Conservation (phyloP, 2,797 vertebrate species). For the Spea hammondii region DNA sequence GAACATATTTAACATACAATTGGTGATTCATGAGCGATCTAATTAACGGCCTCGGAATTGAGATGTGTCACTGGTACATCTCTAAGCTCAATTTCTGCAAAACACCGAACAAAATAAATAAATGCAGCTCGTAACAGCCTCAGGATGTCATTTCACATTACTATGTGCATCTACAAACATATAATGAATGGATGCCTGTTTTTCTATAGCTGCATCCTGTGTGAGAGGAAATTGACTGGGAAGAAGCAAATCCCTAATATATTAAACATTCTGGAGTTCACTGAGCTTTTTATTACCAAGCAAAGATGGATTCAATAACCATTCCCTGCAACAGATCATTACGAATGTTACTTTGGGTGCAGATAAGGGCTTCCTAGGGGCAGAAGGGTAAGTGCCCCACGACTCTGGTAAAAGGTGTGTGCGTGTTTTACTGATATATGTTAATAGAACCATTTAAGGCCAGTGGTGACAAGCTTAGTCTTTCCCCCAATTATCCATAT, state of each 20-base stretch:
- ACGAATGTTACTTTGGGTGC: constrained; percentile 68
- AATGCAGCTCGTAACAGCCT: constrained; percentile 23
- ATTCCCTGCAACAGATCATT: constrained; percentile 60
- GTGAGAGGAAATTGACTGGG: constrained; percentile 39
- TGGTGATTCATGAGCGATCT: not conserved
- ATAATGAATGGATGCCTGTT: constrained; percentile 43
- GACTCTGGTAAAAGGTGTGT: too few species aligned
- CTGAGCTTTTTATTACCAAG: constrained; percentile 5
- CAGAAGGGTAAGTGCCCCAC: too few species aligned
- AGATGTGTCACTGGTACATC: too few species aligned
- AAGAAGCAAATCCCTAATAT: constrained; percentile 34
- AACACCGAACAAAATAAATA: constrained; percentile 22
- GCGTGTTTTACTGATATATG: too few species aligned
- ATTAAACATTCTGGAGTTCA: constrained; percentile 32
- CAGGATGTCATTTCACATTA: constrained; percentile 38
- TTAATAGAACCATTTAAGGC: too few species aligned
- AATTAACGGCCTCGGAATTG: constrained; percentile 5
- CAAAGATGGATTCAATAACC: not conserved
- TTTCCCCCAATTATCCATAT: too few species aligned
- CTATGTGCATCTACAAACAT: constrained; percentile 31
- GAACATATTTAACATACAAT: not conserved
- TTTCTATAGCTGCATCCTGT: constrained; percentile 46
- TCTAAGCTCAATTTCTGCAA: constrained; percentile 21
- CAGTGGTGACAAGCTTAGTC: too few species aligned
- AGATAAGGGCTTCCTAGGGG: constrained; percentile 35